A percentile compares a stretch with the other conserved stretches of the same genome.
Evolutionary conservation across 1,140 invertebrate genomes (phyloP).

Genomic region (Sminthurinus signatus): DNA sequence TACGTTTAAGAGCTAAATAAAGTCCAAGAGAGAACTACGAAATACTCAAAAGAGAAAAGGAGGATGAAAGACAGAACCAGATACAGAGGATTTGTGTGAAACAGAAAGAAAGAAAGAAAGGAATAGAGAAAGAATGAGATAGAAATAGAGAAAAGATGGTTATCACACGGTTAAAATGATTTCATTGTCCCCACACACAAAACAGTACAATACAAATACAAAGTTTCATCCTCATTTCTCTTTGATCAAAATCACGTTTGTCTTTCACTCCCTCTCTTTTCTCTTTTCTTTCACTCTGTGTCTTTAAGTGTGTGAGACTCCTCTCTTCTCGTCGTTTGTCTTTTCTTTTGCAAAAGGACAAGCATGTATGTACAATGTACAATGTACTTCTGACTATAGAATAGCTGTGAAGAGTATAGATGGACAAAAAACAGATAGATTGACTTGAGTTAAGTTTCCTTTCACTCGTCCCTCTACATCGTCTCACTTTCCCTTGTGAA

Average conservation of each 20-base stretch:
- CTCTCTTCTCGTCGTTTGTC: too few species aligned
- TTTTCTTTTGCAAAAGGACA: too few species aligned
- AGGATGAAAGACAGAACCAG: too few species aligned
- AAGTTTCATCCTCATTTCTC: slow-evolving; percentile 5
- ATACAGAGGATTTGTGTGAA: too few species aligned
- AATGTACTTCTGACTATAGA: too few species aligned
- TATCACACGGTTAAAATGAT: slow-evolving; percentile 4
- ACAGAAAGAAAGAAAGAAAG: background rate
- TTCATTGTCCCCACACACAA: background rate
- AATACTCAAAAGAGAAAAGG: too few species aligned
- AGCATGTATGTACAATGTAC: too few species aligned
- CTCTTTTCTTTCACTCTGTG: too few species aligned
- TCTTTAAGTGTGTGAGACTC: too few species aligned
- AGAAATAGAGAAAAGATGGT: background rate
- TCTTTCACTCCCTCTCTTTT: background rate
- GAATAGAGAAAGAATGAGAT: background rate
- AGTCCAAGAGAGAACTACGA: too few species aligned
- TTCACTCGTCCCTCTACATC: background rate
- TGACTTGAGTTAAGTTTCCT: background rate
- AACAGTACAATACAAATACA: background rate
- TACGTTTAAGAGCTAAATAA: too few species aligned
- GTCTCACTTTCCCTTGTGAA: background rate
- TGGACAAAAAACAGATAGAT: background rate
- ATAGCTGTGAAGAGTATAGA: background rate
- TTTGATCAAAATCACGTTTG: slow-evolving; percentile 4